Evolutionary conservation across 2,888 invertebrate species (phyloP).

Genomic region (Crossocerus cetratus): DNA sequence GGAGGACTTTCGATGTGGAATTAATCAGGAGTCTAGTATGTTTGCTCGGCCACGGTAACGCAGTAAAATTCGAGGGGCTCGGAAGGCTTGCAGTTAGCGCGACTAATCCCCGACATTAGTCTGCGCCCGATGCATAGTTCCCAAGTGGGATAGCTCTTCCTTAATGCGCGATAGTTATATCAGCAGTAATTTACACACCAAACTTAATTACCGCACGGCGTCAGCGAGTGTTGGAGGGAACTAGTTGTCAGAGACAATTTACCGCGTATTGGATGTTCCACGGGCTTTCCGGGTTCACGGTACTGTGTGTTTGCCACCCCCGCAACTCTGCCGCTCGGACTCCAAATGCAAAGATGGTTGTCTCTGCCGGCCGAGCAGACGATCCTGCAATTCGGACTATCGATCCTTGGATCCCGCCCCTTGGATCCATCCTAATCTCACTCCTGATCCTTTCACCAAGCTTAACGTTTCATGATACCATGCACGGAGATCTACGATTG

Average conservation of each 20-base stretch:
- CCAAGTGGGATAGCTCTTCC: neutral
- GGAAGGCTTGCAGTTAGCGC: too few species aligned
- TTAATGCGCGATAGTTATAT: conserved; percentile 12
- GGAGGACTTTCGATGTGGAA: too few species aligned
- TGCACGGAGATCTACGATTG: conserved; percentile 39
- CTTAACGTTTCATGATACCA: conserved; percentile 31
- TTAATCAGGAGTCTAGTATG: too few species aligned
- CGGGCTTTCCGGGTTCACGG: conserved; percentile 23
- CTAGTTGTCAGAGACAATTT: conserved; percentile 50
- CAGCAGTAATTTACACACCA: conserved; percentile 42
- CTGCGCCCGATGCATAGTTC: neutral
- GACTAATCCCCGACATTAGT: neutral
- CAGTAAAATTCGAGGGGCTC: too few species aligned
- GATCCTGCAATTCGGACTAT: conserved; percentile 41
- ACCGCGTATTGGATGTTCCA: conserved; percentile 42
- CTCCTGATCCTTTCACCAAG: conserved; percentile 38
- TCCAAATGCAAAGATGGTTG: conserved; percentile 42
- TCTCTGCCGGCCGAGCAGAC: conserved; percentile 19
- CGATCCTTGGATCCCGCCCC: conserved; percentile 39
- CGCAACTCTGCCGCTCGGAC: conserved; percentile 26
- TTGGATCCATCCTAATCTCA: conserved; percentile 48
- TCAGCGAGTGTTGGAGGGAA: conserved; percentile 44
- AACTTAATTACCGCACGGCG: conserved; percentile 45
- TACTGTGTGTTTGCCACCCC: conserved; percentile 33
- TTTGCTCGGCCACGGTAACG: too few species aligned